These are phyloP conservation scores for Myripristis jacobus DNA, from an alignment of 2,797 vertebrate genomes.

Conservation along the genomic window DNA sequence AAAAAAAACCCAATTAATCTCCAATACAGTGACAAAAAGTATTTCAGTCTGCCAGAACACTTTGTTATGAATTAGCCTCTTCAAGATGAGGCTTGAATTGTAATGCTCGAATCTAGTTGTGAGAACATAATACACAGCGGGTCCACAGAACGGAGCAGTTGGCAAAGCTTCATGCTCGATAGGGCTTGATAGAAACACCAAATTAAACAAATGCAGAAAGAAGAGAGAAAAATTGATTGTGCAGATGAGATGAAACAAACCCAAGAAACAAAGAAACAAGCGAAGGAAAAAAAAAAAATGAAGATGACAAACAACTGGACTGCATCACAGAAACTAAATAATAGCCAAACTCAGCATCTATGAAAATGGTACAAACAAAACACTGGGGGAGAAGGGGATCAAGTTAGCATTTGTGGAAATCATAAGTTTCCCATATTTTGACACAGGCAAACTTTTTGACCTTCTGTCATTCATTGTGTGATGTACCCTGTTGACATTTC, in stretches of 20 bases:
- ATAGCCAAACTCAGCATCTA: conserved; percentile 1
- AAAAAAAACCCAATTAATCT: too few relatives aligned
- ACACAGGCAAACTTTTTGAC: too few relatives aligned
- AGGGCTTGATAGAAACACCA: conserved; percentile 24
- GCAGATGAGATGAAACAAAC: conserved; percentile 30
- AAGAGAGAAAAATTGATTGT: not conserved
- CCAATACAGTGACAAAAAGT: too few relatives aligned
- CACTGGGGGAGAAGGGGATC: not conserved
- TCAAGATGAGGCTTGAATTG: not conserved
- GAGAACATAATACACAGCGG: conserved; percentile 9
- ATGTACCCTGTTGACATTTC: not conserved
- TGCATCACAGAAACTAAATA: conserved; percentile 13
- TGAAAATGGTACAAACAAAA: not conserved
- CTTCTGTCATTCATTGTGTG: too few relatives aligned
- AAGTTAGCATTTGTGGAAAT: not conserved
- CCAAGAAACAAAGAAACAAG: not conserved
- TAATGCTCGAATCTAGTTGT: not conserved
- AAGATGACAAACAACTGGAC: conserved; percentile 16
- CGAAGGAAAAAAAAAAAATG: conserved; percentile 1
- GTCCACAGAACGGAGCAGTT: not conserved
- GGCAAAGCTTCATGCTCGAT: conserved; percentile 5
- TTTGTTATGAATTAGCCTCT: conserved; percentile 15
- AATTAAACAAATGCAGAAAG: conserved; percentile 14
- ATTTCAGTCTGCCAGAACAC: not conserved
- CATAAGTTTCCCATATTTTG: not conserved